Base-by-base conservation (phyloP, 1,140 invertebrate species). In the Camponotus floridanus region DNA sequence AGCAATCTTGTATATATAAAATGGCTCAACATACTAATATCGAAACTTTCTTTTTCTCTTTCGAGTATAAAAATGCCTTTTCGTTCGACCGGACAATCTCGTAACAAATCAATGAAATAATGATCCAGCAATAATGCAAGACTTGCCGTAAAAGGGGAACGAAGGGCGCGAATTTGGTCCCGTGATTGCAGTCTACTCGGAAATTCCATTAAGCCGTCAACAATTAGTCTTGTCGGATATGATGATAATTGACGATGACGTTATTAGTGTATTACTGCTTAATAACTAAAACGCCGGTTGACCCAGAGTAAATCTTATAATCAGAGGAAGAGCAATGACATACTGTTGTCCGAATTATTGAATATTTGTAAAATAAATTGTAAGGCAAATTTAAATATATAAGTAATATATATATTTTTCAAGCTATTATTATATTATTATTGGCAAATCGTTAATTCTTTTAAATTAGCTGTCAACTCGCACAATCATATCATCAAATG, bases 151-250 rank as follows among this genome's bases (percentile, higher is more conserved):
- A 70, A 74, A 59, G 68, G 31, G 68, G n/a, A 55, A 31, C 33
- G 26, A 36, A 81, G 48, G 65, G 26, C 2, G 68, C 42, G 45
- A 74, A 74, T 83, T 83, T 21, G 51, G 62, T 26, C n/a, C 45
- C 76, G 36, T 39, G 48, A 65, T 76, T 83, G 42, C 39, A n/a
- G 36, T 48, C 74, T 84, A 85, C 79, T 85, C 64, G 61, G 74
- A 80, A 89, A 90, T 90, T 89, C 87, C 79, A 89, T 89, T 89
- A 90, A 88, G n/a, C 76, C 26, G 65, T 62, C 78, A 57, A 71
- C 85, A 85, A 79, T 87, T 79, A 80, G 55, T 33, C 51, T 51
- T 26, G 33, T 33, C 31, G 26, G 55, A 7, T 26, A 42, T 33
- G 74, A 85, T 81, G 76, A 88, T 86, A 89, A 90, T 87, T 89